Conservation (phyloP, 2,113 vertebrate genomes). For the Chaenocephalus aceratus region DNA sequence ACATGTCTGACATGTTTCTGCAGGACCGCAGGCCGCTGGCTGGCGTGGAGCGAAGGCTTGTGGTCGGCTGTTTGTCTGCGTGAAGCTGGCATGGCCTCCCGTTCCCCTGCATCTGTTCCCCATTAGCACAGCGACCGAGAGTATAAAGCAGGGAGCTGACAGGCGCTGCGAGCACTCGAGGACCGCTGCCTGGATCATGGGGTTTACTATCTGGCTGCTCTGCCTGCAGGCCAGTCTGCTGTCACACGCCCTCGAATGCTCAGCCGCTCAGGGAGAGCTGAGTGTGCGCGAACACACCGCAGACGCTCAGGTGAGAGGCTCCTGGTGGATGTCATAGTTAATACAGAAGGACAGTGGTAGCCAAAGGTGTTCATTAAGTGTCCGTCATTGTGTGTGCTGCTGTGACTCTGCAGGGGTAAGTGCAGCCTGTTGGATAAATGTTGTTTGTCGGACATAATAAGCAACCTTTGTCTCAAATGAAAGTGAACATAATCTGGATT, state of each 20-base stretch:
- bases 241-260: conserved; percentile 77
- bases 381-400: conserved; percentile 52
- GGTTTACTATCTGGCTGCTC: conserved; percentile 79
- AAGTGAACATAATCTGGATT: conserved; percentile 19
- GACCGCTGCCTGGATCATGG: conserved; percentile 79
- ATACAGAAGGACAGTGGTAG: conserved; percentile 27
- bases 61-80: conserved; percentile 81
- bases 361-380: conserved; percentile 59
- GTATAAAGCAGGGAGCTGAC: conserved; percentile 83
- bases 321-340: conserved; percentile 65
- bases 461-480: conserved; percentile 2
- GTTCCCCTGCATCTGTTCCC: conserved; percentile 82
- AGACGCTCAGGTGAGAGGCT: conserved; percentile 78
- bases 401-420: conserved; percentile 43
- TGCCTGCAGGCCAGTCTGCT: conserved; percentile 81
- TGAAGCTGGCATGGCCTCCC: conserved; percentile 79
- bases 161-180: conserved; percentile 73
- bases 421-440: conserved; percentile 52
- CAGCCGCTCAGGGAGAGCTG: conserved; percentile 56
- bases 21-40: conserved; percentile 77
- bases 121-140: conserved; percentile 79
- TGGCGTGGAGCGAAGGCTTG: conserved; percentile 74
- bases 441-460: conserved; percentile 55
- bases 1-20: conserved; percentile 83
- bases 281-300: conserved; percentile 66